Percentiles rank a stretch among this genome's conserved stretches.
These are phyloP conservation scores for Myotis findleyi DNA, from an alignment of 2,797 vertebrate genomes.

Conservation along the genomic window DNA sequence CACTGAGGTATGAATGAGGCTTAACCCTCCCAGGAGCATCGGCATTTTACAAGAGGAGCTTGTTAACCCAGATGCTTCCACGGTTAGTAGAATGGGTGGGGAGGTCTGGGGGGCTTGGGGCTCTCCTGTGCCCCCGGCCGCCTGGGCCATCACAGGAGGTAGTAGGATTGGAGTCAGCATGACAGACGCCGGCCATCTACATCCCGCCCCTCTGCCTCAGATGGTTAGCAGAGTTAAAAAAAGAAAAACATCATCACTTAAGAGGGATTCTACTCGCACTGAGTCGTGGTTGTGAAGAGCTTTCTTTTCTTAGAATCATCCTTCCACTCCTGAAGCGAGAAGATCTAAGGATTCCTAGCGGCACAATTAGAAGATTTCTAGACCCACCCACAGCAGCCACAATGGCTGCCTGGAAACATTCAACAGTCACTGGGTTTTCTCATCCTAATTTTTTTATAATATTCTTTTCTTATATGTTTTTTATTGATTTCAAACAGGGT, in stretches of 20 bases:
- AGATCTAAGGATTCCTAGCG: neutral
- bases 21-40: slow-evolving; percentile 66
- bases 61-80: slow-evolving; percentile 75
- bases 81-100: slow-evolving; percentile 22
- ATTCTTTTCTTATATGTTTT: no score
- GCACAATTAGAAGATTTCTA: neutral
- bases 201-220: neutral
- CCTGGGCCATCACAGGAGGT: neutral
- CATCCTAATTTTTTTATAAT: neutral
- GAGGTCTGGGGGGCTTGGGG: neutral
- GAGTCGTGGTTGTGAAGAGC: neutral
- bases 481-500: no score
- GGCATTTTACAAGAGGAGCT: slow-evolving; percentile 77
- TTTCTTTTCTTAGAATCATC: slow-evolving; percentile 6
- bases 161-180: neutral
- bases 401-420: neutral
- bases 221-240: neutral
- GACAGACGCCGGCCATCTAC: neutral
- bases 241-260: neutral
- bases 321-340: neutral
- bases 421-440: neutral
- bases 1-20: slow-evolving; percentile 84
- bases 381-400: neutral
- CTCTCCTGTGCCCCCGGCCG: neutral
- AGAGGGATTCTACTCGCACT: neutral